phyloP scores from a whole-genome alignment of 2,888 invertebrate species.

The Acanthoscelides obtectus region DNA sequence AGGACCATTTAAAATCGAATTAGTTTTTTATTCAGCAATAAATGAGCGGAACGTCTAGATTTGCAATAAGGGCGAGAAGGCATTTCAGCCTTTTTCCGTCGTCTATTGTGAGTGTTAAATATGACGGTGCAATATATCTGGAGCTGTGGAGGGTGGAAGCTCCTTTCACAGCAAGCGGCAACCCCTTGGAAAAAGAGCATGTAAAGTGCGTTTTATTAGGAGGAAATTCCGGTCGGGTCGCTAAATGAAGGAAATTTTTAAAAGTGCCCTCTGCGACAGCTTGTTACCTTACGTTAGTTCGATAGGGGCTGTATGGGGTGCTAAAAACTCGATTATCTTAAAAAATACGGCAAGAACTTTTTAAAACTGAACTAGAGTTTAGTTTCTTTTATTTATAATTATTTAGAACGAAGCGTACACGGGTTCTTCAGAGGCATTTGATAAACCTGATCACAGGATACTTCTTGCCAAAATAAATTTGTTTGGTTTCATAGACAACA shows the following conservation, averaged over 20 bases:
- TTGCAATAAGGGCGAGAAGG: conserved; percentile 24
- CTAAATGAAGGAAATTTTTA: conserved; percentile 40
- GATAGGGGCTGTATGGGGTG: conserved; percentile 6
- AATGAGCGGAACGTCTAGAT: conserved; percentile 31
- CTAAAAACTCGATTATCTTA: too few relatives aligned
- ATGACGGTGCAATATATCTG: conserved; percentile 36
- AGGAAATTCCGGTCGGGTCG: conserved; percentile 37
- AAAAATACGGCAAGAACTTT: too few relatives aligned
- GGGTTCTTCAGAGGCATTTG: too few relatives aligned
- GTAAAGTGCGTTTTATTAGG: conserved; percentile 43
- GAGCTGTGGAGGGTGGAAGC: conserved; percentile 29
- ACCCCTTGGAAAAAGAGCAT: conserved; percentile 41
- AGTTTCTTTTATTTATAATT: too few relatives aligned
- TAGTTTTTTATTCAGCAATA: conserved; percentile 29
- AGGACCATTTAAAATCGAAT: conserved; percentile 21
- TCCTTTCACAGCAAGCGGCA: conserved; percentile 38
- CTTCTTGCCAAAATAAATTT: too few relatives aligned
- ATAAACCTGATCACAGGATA: too few relatives aligned
- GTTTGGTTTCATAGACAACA: too few relatives aligned
- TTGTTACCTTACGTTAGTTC: conserved; percentile 32
- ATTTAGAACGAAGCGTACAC: too few relatives aligned
- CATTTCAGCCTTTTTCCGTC: neutral
- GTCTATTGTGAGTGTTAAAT: conserved; percentile 20
- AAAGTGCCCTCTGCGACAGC: conserved; percentile 28
- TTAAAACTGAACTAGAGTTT: too few relatives aligned